Evolutionary conservation across 2,797 vertebrate genomes (phyloP), one percentile per base, ranked within the genome.

Genomic region (Sebastes glaucus): DNA sequence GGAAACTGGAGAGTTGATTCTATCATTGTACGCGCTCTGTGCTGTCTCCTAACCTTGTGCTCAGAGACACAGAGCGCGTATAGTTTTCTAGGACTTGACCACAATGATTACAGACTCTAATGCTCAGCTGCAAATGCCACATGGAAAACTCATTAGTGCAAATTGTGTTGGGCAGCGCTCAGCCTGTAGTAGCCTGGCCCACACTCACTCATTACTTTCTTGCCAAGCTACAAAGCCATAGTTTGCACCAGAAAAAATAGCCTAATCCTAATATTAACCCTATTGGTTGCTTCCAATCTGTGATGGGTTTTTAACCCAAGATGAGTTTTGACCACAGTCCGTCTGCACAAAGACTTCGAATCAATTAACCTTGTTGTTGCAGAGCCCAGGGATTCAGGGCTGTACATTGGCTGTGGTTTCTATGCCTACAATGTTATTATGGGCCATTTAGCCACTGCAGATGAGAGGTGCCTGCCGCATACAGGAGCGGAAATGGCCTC

Each of bases 91-190:
- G 49, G 81, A 87, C 71, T 75, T 74, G 61, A 88, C 89, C 82
- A 74, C 80, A 86, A 23, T 83, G 85, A 88, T 92, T 89, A 90
- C 69, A 82, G 80, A 78, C 80, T 77, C 55, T 72, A 80, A 89
- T 86, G 73, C 73, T 91, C 78, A 81, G 81, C 91, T 91, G 84
- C 76, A 87, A 83, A 91, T 74, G 46, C 81, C 90, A 86, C 87
- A 93, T 91, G 93, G 93, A 94, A 93, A 94, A 94, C 66, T 86
- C 88, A 93, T 96, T 88, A 88, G 67, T 64, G 73, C 32, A 80
- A 84, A 79, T 64, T 77, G 76, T 79, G 28, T 57, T 74, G 79
- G 82, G 87, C 74, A 78, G 77, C 70, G 55, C n/a, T 74, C 46
- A 56, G 63, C 18, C 79, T 81, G 77, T 77, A 73, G 82, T 69